These are phyloP conservation scores for Polydrusus cervinus DNA, from an alignment of 2,888 invertebrate species.

Conservation along the genomic window DNA sequence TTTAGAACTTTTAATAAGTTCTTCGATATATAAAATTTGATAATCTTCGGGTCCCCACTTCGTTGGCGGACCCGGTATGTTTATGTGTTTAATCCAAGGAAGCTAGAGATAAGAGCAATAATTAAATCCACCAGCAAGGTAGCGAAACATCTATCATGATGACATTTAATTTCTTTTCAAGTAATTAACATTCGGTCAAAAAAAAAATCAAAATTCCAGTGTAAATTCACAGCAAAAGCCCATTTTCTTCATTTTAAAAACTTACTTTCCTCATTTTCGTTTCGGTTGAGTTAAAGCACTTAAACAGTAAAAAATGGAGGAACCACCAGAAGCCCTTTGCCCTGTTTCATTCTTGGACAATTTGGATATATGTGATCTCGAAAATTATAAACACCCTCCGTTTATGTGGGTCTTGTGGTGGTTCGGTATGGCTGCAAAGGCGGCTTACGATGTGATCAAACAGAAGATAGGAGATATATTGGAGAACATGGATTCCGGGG, in stretches of 20 bases:
- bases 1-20: too few relatives aligned
- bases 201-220: slow-evolving; percentile 36
- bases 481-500: background rate
- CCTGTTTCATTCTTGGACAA: slow-evolving; percentile 35
- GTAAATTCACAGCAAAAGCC: background rate
- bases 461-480: slow-evolving; percentile 27
- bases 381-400: slow-evolving; percentile 54
- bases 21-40: too few relatives aligned
- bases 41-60: too few relatives aligned
- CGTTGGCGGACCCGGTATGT: too few relatives aligned
- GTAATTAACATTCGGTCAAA: background rate
- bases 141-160: slow-evolving; percentile 5
- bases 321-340: slow-evolving; percentile 17
- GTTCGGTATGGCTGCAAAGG: slow-evolving; percentile 23
- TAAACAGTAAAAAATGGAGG: slow-evolving; percentile 15
- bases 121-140: background rate
- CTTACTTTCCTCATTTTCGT: background rate
- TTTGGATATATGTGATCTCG: slow-evolving; percentile 48
- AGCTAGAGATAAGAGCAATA: background rate
- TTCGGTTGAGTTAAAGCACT: background rate
- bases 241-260: too few relatives aligned
- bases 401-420: slow-evolving; percentile 52
- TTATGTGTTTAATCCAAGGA: background rate
- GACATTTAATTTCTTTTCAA: slow-evolving; percentile 6
- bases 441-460: slow-evolving; percentile 24